Base-by-base conservation (phyloP, 2,113 vertebrate species). In the Anthoscopus minutus region DNA sequence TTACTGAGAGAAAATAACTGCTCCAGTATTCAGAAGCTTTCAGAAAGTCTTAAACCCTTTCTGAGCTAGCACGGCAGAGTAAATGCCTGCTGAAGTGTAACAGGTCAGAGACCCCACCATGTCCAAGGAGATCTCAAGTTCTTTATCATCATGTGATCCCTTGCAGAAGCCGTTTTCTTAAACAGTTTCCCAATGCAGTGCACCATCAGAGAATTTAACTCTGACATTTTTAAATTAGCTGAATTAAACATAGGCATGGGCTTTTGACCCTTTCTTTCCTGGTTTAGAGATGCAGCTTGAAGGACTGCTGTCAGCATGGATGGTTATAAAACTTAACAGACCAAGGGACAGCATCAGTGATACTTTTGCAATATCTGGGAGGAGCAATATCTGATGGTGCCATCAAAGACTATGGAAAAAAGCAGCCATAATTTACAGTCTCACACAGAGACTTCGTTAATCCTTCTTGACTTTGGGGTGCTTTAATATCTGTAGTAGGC, bases 11-110 rank as follows among this genome's bases (percentile, higher is more conserved):
- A 88, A 81, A 92, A 86, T 47, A 86, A 56, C 76, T 60, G 25
- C 28, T 86, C 8, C 50, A 27, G 22, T 33, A 54, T 56, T 83
- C 51, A 86, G 54, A 85, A 78, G 54, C 37, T 91, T 44, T 31
- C 30, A 85, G 69, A 61, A 71, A 86, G 19, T 30, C 58, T 77
- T 96, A 87, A 96, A 94, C 81, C 64, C 81, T 13, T 88, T 88
- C 58, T 77, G 33, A 77, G 45, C 10, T 9, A 73, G 35, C 30
- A 72, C 5, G 67, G 44, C 30, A 58, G 47, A 77, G 35, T 5
- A 81, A 65, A 72, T 28, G 17, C 19, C 66, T 72, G 50, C 57
- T 69, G 51, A 72, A 35, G 7, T 37, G 3, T 45, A 62, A 58
- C 33, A 81, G 56, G 35, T 51, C 64, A 86, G 56, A 78, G 73